Conservation (phyloP, 2,113 vertebrate genomes). For the Dinomys branickii region DNA sequence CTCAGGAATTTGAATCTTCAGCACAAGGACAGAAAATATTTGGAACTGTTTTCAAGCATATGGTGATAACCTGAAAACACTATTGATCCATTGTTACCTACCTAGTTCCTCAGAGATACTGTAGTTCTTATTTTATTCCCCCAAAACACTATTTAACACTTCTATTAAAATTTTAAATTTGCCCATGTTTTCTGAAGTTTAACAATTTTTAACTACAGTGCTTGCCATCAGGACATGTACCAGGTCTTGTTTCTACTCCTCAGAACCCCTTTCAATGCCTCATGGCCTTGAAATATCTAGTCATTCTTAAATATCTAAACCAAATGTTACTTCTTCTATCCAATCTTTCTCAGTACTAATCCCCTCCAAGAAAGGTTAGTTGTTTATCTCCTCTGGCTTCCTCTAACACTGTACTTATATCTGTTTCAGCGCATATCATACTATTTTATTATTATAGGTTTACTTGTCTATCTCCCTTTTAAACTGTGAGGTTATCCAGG, state of each 20-base stretch:
- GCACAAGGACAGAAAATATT: constrained; percentile 50
- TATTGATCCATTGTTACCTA: background rate
- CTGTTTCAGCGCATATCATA: background rate
- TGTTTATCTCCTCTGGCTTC: constrained; percentile 8
- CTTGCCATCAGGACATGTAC: background rate
- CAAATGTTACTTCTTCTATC: constrained; percentile 32
- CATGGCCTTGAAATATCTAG: constrained; percentile 28
- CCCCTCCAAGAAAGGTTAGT: background rate
- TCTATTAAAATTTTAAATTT: constrained; percentile 31
- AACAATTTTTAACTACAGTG: background rate
- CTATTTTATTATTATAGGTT: constrained; percentile 15
- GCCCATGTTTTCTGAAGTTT: constrained; percentile 13
- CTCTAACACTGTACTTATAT: background rate
- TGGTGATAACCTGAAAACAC: background rate
- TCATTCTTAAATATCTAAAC: constrained; percentile 9
- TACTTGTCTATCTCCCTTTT: constrained; percentile 31
- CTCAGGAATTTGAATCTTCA: constrained; percentile 43
- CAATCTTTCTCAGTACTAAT: background rate
- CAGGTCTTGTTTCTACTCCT: background rate
- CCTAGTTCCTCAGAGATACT: background rate
- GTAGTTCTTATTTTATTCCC: background rate
- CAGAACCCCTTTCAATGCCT: constrained; percentile 4
- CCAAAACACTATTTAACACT: background rate
- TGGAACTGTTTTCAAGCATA: constrained; percentile 29
- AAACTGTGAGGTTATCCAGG: background rate